Evolutionary conservation across 2,888 invertebrate genomes (phyloP).

Genomic region (Dysmachus trigonus): DNA sequence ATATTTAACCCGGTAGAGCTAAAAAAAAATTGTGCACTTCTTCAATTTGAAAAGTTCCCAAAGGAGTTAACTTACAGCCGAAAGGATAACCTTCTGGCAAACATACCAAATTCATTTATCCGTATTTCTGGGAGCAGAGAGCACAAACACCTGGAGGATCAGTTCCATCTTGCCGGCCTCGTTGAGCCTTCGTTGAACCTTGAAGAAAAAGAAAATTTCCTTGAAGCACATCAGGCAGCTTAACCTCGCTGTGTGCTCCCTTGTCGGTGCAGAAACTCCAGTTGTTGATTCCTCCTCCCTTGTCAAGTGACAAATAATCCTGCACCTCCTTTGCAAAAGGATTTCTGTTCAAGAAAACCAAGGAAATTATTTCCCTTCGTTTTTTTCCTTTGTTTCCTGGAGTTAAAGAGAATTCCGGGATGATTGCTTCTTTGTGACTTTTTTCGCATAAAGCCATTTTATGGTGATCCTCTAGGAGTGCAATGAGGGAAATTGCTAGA

Average conservation of each 20-base stretch:
- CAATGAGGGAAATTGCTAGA: constrained; percentile 11
- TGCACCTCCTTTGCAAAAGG: not conserved
- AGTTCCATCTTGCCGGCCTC: not conserved
- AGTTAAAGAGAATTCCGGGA: not conserved
- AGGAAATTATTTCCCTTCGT: not conserved
- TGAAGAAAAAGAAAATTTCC: not conserved
- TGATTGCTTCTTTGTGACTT: constrained; percentile 13
- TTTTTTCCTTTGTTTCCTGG: not conserved
- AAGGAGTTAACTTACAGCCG: not conserved
- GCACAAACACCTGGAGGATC: not conserved
- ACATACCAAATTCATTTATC: not conserved
- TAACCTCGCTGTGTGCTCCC: not conserved
- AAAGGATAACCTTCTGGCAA: not conserved
- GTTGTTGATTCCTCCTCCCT: not conserved
- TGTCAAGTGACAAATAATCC: not conserved
- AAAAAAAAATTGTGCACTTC: not conserved
- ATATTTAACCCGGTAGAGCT: no score
- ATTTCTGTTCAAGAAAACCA: not conserved
- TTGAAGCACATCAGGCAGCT: not conserved
- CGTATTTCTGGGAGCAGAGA: not conserved
- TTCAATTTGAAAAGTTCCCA: not conserved
- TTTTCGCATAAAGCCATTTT: not conserved
- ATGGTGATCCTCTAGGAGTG: not conserved
- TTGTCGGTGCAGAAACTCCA: not conserved
- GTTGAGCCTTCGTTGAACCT: not conserved